A percentile compares a stretch with the other conserved stretches of the same genome.
Evolutionary conservation across 2,797 vertebrate species (phyloP).

Genomic region (Pipistrellus kuhlii): DNA sequence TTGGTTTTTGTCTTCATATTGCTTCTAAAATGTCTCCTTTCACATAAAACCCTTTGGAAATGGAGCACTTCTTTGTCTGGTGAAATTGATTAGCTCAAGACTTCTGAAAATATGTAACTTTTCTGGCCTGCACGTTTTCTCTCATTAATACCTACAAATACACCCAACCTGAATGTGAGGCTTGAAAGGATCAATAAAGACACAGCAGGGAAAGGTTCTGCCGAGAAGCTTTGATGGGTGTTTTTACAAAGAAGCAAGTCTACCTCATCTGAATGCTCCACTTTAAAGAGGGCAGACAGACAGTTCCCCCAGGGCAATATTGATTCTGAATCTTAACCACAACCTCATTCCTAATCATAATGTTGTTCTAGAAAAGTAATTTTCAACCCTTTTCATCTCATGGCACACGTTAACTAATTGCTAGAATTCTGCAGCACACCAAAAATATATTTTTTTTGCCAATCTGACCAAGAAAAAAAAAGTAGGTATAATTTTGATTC

Average conservation of each 20-base stretch:
- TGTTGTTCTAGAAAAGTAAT: neutral
- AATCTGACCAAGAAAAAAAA: neutral
- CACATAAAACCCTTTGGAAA: slow-evolving; percentile 26
- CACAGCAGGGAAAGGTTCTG: slow-evolving; percentile 59
- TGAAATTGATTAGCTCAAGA: slow-evolving; percentile 46
- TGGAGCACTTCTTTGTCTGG: neutral
- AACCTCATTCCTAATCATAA: slow-evolving; percentile 33
- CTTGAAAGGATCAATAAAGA: slow-evolving; percentile 64
- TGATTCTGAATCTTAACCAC: slow-evolving; percentile 58
- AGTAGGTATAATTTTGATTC: neutral
- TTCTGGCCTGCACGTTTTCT: neutral
- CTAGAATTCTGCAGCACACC: too few relatives aligned
- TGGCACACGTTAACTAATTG: neutral
- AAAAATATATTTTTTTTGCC: neutral
- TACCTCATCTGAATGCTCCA: slow-evolving; percentile 33
- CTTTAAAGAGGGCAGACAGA: slow-evolving; percentile 60
- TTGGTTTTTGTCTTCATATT: neutral
- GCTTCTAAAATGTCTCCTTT: slow-evolving; percentile 19
- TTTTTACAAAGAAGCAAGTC: slow-evolving; percentile 53
- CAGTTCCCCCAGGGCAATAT: slow-evolving; percentile 8
- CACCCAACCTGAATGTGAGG: slow-evolving; percentile 23
- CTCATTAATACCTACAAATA: slow-evolving; percentile 73
- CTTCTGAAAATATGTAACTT: slow-evolving; percentile 47
- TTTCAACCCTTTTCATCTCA: neutral
- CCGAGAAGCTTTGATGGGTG: slow-evolving; percentile 54